A percentile compares a stretch with the other conserved stretches of the same genome.
These are phyloP conservation scores for Epinephelus cyanopodus DNA, from an alignment of 2,113 vertebrate species.

Conservation along the genomic window DNA sequence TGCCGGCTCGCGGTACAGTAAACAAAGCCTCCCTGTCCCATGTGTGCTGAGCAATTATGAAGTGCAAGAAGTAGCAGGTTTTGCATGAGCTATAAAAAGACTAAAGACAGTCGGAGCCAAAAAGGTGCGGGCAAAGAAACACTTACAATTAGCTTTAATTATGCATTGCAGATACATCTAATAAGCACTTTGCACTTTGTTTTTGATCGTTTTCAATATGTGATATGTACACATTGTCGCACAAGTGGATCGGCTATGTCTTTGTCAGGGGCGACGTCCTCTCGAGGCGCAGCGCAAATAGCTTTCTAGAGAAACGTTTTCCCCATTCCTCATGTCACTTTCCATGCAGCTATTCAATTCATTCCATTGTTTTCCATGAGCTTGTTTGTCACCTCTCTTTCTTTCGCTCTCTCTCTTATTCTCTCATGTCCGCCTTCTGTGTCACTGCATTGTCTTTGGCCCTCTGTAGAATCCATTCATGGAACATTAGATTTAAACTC, in stretches of 20 bases:
- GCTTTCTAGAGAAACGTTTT: slow-evolving; percentile 23
- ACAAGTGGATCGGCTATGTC: slow-evolving; percentile 13
- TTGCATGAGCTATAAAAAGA: slow-evolving; percentile 69
- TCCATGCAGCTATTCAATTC: slow-evolving; percentile 51
- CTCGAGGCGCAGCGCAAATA: not conserved
- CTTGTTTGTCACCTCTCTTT: slow-evolving; percentile 53
- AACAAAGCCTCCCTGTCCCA: slow-evolving; percentile 78
- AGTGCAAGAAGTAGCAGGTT: slow-evolving; percentile 73
- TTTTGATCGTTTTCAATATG: slow-evolving; percentile 28
- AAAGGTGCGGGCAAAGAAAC: slow-evolving; percentile 40
- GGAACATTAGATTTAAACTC: slow-evolving; percentile 72
- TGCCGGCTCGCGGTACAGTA: slow-evolving; percentile 68
- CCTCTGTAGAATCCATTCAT: slow-evolving; percentile 67
- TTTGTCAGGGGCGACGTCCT: not conserved
- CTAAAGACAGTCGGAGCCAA: slow-evolving; percentile 42
- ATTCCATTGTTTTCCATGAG: slow-evolving; percentile 42
- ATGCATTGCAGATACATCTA: slow-evolving; percentile 24
- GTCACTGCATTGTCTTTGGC: slow-evolving; percentile 61
- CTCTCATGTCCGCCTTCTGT: slow-evolving; percentile 38
- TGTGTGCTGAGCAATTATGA: slow-evolving; percentile 79
- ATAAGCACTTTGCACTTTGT: slow-evolving; percentile 28
- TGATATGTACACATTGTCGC: slow-evolving; percentile 17
- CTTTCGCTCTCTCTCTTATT: slow-evolving; percentile 6
- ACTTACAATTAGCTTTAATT: slow-evolving; percentile 53
- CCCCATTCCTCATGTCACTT: slow-evolving; percentile 25